Evolutionary conservation across 2,113 vertebrate species (phyloP), one percentile per base, ranked within the genome.

Genomic region (Tenebrosternarchus preto): DNA sequence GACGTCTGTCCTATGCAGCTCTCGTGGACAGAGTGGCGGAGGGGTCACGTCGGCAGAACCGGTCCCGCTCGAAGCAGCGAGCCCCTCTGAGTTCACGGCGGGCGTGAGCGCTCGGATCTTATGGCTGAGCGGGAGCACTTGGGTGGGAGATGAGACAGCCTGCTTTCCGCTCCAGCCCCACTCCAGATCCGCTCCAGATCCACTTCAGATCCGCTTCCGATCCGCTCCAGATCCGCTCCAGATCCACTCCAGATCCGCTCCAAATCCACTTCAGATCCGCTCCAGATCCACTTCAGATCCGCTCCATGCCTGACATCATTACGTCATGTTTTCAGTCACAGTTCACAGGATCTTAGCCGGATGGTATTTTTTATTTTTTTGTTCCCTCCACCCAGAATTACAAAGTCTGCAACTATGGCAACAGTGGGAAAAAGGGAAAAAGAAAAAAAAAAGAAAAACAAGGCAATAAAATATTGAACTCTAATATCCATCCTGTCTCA

Each of bases 291-390:
- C 70, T 75, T 29, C 53, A 31, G 27, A 59, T 27, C 46, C 71
- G 73, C 29, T 22, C 61, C 77, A 53, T 33, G 27, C 53, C 53
- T 59, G 55, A 79, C 66, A 33, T 39, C 16, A 67, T 83, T 76
- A 80, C 64, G 36, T 61, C 27, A 72, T 67, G 29, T 53, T 50
- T 60, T 69, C 64, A 69, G 71, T 39, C 57, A 27, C 64, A 43
- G 60, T 36, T 78, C 81, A 31, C 27, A 7, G 50, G n/a, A 15
- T 50, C 43, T 15, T 12, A 50, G 43, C 43, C 43, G 9, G 43
- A 50, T 12, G 12, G 1, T 9, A 15, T 0, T 50, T 9, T 15
- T 12, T 50, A 2, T 50, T 2, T 39, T 43, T 50, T 76, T 70
- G 39, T 43, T 27, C 19, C 64, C 22, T 53, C 4, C 60, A 50